phyloP scores from a whole-genome alignment of 2,113 vertebrate genomes.

The Delphinus delphis region DNA sequence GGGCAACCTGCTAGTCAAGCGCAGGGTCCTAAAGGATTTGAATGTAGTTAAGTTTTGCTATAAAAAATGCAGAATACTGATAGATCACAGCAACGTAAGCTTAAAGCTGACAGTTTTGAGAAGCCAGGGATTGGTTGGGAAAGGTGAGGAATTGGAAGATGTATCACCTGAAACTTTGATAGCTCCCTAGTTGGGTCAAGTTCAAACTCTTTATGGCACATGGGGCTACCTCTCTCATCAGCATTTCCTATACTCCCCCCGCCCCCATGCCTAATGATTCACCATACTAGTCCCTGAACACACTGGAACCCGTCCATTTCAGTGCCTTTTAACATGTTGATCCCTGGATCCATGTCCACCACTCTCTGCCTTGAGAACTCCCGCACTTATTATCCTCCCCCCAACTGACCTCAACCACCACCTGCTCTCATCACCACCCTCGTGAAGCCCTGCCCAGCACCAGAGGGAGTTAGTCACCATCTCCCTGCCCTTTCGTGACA shows the following conservation, averaged over 20 bases:
- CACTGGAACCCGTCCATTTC: neutral
- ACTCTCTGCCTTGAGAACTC: neutral
- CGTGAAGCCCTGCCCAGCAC: neutral
- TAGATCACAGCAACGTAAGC: neutral
- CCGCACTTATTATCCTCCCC: accelerated
- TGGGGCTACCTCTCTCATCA: neutral
- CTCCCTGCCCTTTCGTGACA: neutral
- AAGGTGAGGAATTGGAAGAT: neutral
- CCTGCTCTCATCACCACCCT: neutral
- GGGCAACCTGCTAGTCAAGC: neutral
- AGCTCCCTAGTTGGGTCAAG: neutral
- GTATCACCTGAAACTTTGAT: neutral
- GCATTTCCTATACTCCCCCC: neutral
- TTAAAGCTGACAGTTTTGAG: neutral
- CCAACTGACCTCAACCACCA: neutral
- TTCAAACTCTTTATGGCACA: neutral
- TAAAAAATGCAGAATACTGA: neutral
- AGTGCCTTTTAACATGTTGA: neutral
- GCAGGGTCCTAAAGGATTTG: neutral
- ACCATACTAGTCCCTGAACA: neutral
- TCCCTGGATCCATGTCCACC: neutral
- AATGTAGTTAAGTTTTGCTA: neutral
- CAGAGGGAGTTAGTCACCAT: neutral
- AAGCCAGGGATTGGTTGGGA: neutral
- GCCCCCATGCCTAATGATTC: neutral